Conservation (phyloP, 2,888 invertebrate species). For the Cataglyphis albicans region DNA sequence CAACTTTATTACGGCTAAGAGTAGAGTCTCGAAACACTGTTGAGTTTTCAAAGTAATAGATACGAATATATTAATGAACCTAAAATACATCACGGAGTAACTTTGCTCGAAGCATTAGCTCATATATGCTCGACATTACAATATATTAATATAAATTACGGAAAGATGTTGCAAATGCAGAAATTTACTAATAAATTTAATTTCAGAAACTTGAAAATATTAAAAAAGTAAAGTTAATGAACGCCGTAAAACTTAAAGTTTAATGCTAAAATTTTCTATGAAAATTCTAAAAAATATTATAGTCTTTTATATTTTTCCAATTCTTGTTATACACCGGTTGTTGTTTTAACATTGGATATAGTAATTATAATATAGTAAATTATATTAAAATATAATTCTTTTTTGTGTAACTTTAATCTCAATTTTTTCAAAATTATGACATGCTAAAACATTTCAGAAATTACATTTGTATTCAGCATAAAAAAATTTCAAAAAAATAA, state of each 20-base stretch:
- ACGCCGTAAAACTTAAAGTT: background rate
- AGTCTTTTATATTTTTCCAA: background rate
- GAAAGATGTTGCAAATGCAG: background rate
- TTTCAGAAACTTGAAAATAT: background rate
- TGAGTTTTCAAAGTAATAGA: slow-evolving; percentile 27
- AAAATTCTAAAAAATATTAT: background rate
- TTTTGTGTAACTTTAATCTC: background rate
- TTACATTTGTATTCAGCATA: background rate
- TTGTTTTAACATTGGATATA: background rate
- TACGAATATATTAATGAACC: slow-evolving; percentile 5
- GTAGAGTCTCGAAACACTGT: slow-evolving; percentile 13
- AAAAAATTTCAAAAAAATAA: too few species aligned
- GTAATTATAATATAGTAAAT: background rate
- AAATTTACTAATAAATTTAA: background rate
- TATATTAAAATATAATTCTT: background rate
- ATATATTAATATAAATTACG: background rate
- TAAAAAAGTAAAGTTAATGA: background rate
- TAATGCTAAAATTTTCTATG: background rate
- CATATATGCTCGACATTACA: background rate
- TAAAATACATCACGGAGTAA: background rate
- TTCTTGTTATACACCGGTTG: background rate
- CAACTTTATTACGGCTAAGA: slow-evolving; percentile 42
- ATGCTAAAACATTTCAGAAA: background rate
- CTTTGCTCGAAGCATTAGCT: slow-evolving; percentile 24
- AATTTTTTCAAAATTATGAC: background rate